These are phyloP conservation scores for Tetanocera ferruginea DNA, from an alignment of 2,888 invertebrate species.

Conservation along the genomic window DNA sequence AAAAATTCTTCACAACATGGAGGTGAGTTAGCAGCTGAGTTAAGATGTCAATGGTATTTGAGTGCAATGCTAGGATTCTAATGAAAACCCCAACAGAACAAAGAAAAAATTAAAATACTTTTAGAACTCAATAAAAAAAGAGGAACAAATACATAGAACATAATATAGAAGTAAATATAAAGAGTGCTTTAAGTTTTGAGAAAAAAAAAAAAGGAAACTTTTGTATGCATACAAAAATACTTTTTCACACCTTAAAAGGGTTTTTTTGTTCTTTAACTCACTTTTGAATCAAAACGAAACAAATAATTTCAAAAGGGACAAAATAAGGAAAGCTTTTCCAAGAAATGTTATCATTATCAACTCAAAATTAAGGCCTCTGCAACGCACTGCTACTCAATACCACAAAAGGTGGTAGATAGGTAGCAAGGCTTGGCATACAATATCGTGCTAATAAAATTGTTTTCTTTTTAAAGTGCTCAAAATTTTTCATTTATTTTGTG, in stretches of 20 bases:
- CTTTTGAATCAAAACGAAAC: background rate
- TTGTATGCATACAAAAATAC: background rate
- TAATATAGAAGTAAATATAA: background rate
- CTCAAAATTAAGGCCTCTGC: conserved; percentile 12
- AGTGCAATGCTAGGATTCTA: background rate
- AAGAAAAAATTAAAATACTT: background rate
- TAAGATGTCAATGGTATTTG: background rate
- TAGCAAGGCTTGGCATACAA: background rate
- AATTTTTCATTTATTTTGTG: background rate
- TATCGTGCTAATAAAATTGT: background rate
- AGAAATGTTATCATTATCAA: conserved; percentile 17
- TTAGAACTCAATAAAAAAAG: background rate
- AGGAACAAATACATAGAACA: background rate
- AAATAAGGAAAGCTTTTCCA: background rate
- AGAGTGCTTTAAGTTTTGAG: background rate
- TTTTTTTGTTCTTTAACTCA: background rate
- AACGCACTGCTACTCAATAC: no score
- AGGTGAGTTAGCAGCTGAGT: conserved; percentile 63
- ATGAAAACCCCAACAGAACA: background rate
- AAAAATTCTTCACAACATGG: conserved; percentile 61
- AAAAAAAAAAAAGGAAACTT: background rate
- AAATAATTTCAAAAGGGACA: background rate
- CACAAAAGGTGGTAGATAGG: no score
- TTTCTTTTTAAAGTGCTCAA: background rate
- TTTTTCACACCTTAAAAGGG: background rate